Evolutionary conservation across 2,797 vertebrate species (phyloP).

Genomic region (Chrysocyon brachyurus): DNA sequence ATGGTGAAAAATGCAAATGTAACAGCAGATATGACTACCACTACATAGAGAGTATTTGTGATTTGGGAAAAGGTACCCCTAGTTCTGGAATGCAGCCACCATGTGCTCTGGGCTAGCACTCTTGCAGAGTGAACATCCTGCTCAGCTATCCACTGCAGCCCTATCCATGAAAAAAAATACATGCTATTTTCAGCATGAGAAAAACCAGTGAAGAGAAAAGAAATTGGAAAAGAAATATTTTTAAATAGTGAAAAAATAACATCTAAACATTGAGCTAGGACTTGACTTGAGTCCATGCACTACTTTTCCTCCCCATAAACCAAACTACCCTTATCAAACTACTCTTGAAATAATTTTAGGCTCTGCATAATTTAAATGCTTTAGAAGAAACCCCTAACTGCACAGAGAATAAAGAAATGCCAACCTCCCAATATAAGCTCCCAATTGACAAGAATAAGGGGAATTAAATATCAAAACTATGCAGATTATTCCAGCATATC

Average conservation of each 20-base stretch:
- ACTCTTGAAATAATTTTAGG: conserved; percentile 58
- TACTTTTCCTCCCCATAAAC: background rate
- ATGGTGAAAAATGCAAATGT: background rate
- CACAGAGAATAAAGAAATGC: conserved; percentile 73
- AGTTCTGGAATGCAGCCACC: background rate
- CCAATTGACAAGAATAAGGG: conserved; percentile 79
- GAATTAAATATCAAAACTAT: conserved; percentile 84
- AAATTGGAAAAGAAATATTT: background rate
- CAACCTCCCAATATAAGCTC: conserved; percentile 72
- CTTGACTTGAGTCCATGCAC: background rate
- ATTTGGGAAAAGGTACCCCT: background rate
- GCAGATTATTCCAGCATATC: conserved; percentile 80
- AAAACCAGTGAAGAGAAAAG: conserved; percentile 18
- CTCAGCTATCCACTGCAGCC: background rate
- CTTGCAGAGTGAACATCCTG: background rate
- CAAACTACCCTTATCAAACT: conserved; percentile 41
- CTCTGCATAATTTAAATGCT: conserved; percentile 71
- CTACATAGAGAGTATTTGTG: background rate
- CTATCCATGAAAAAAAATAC: background rate
- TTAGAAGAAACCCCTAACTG: conserved; percentile 69
- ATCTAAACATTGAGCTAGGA: background rate
- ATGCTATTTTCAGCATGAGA: background rate
- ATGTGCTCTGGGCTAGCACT: background rate
- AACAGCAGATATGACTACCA: background rate
- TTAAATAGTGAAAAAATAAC: background rate